These are phyloP conservation scores for Hirtodrosophila trivittata DNA, from an alignment of 2,888 invertebrate species.

Conservation along the genomic window DNA sequence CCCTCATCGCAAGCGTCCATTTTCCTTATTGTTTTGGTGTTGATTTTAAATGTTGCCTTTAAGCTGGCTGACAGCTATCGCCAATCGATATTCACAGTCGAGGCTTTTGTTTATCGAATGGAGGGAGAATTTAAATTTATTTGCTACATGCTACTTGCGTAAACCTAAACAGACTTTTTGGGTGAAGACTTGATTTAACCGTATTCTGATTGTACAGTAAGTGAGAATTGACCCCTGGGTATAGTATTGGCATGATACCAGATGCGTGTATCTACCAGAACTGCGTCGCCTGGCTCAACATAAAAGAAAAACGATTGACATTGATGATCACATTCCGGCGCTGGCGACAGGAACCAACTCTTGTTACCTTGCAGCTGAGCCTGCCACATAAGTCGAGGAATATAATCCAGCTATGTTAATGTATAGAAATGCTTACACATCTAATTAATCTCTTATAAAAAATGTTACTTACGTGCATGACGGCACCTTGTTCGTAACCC, in stretches of 20 bases:
- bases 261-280: slow-evolving; percentile 93
- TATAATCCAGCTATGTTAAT: slow-evolving; percentile 91
- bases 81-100: neutral
- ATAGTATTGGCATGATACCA: slow-evolving; percentile 96
- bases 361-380: slow-evolving; percentile 94
- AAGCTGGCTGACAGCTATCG: slow-evolving; percentile 3
- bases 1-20: slow-evolving; percentile 26
- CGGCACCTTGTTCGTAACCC: slow-evolving; percentile 95
- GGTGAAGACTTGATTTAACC: slow-evolving; percentile 85
- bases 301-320: slow-evolving; percentile 90
- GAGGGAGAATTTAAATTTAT: slow-evolving; percentile 20
- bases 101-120: neutral
- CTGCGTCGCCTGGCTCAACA: slow-evolving; percentile 94
- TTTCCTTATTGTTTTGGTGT: neutral
- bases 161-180: slow-evolving; percentile 15
- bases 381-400: slow-evolving; percentile 96
- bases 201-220: slow-evolving; percentile 96
- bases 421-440: neutral
- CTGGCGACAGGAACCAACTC: slow-evolving; percentile 92
- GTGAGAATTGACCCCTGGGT: slow-evolving; percentile 91
- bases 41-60: slow-evolving; percentile 10
- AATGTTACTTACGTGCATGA: slow-evolving; percentile 90
- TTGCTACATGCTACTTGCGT: neutral
- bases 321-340: slow-evolving; percentile 92
- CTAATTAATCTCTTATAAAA: neutral